Base-by-base conservation (phyloP, 2,113 vertebrate species). In the Burhinus oedicnemus region DNA sequence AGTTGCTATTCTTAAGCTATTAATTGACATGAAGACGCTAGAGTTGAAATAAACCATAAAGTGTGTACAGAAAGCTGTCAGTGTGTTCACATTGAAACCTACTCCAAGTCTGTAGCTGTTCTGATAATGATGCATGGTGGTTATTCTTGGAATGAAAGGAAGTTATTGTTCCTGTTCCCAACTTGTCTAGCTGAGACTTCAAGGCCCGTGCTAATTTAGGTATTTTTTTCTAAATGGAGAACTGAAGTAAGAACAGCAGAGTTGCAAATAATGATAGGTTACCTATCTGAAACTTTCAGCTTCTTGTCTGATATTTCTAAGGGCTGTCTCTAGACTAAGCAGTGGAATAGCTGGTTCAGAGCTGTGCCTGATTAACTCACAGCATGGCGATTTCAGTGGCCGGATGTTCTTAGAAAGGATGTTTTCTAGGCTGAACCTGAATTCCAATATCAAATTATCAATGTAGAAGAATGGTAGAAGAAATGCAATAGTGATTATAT, bases 111-210 rank as follows among this genome's bases (percentile, higher is more conserved):
- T 83, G 78, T 86, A 83, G 85, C 79, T 77, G 78, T 66, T 85
- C 70, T 69, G 52, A 5, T 60, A 10, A 55, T 26, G 83, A 21
- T 66, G n/a, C 34, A 5, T 12, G 38, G 49, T 26, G 51, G 47
- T 66, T 96, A 74, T 93, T 95, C 51, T 38, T 1, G 38, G 90
- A 83, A 87, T 95, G 62, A 60, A 82, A 83, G 92, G 88, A 83
- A 87, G 54, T 57, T 72, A 26, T 52, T 96, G 86, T 81, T 97
- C 45, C 62, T 40, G 19, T 77, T 86, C 83, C 54, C 77, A 32
- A 0, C 36, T 42, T 47, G 22, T 49, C 45, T 44, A 45, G 83
- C 74, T 89, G 58, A 93, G 70, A 16, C 71, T 83, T 65, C 82
- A 87, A 86, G 54, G 60, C 52, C 66, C 68, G 65, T 60, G 87